Evolutionary conservation across 2,113 vertebrate genomes (phyloP).

Genomic region (Phaetusa simplex): DNA sequence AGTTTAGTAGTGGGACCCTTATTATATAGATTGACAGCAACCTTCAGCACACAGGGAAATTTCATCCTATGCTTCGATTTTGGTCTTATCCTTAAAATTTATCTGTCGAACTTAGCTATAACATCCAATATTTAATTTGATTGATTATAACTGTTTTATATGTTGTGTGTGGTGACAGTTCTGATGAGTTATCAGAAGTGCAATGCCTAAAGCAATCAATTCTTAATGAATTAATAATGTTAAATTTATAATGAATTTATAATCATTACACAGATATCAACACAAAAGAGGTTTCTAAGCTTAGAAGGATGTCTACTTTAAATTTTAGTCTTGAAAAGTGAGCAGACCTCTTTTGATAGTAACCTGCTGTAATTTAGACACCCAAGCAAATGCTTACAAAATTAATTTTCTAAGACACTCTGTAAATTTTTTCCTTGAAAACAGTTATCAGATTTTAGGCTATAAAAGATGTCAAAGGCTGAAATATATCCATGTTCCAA

Average conservation of each 20-base stretch:
- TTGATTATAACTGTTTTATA: background rate
- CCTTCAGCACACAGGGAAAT: background rate
- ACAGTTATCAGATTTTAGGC: background rate
- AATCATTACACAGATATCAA: background rate
- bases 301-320: background rate
- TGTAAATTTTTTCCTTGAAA: background rate
- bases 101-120: background rate
- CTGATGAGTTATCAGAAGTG: background rate
- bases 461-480: background rate
- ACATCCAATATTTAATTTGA: background rate
- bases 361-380: background rate
- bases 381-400: background rate
- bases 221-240: background rate
- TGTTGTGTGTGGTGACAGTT: background rate
- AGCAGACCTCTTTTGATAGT: background rate
- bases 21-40: background rate
- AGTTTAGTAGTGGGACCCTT: background rate
- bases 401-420: background rate
- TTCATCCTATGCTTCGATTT: background rate
- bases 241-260: background rate
- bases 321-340: background rate
- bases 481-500: background rate
- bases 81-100: background rate
- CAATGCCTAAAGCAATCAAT: background rate
- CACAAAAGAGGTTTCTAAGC: background rate